Evolutionary conservation across 2,888 invertebrate species (phyloP), one percentile per base, ranked within the genome.

Genomic region (Acleris holmiana): DNA sequence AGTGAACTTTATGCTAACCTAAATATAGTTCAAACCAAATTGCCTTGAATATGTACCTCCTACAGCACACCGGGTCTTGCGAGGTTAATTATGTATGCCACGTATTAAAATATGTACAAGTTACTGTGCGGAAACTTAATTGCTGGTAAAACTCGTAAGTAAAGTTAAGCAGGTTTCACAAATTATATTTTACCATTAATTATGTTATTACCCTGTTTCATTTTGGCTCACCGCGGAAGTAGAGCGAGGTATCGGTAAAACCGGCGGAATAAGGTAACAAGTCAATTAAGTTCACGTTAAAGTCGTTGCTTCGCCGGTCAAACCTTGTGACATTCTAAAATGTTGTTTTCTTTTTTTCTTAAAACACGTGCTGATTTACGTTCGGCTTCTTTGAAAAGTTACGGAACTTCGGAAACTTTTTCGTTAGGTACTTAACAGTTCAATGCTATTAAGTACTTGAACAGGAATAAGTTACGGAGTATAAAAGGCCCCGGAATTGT

Each of bases 251-350:
- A 19, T 53, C 40, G 44, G 55, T 40, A 10, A 21, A 44, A 55
- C 55, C 23, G 55, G 55, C 17, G 23, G 6, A 55, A 44, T 40
- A n/a, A 23, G 44, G 55, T 44, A 23, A 13, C 17, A 4, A 15
- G 41, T 44, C 29, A 44, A 40, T 23, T 44, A n/a, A 44, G 18
- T 44, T 44, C 23, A 55, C 41, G 55, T 55, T 44, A 55, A 55
- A 55, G 44, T 41, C 8, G 23, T 44, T 44, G 23, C 23, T 41
- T 40, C 40, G 2, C 48, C 6, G 44, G 13, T 13, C 44, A n/a
- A 44, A 0, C 44, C 8, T 29, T 23, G 7, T 41, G 41, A n/a
- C 41, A n/a, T 41, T 41, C 41, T n/a, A 15, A 6, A 41, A 41
- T 41, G 15, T 15, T n/a, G n/a, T 1, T 41, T 15, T 15, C 1